Base-by-base conservation (phyloP, 2,797 vertebrate genomes). In the Phrynocephalus guinanensis region DNA sequence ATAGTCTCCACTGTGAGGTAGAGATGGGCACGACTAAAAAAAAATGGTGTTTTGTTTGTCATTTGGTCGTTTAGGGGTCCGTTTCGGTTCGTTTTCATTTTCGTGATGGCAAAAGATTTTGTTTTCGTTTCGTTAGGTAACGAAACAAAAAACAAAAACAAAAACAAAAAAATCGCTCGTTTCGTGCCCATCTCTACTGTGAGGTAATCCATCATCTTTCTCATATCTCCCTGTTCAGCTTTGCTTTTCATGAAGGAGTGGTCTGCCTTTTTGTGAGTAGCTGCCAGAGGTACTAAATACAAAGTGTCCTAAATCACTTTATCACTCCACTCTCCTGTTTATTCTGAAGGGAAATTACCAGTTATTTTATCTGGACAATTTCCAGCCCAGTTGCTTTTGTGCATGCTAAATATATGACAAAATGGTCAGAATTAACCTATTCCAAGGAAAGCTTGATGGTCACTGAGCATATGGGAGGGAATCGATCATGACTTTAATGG, bases 331-430 rank as follows among this genome's bases (percentile, higher is more conserved):
- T 48, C 28, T 71, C 60, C 60, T 20, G 24, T 15, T 78, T 67
- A 85, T 77, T 87, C 63, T 44, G 66, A 38, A 8, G 26, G 18
- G 24, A 24, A 48, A 78, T 38, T 71, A 56, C 28, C 44, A 66
- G 10, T 87, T 82, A 79, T 76, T 87, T 87, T 76, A 66, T 68
- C n/a, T 24, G 30, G 60, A 68, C 6, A 30, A 22, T 66, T 68
- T 82, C 52, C 24, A n/a, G 30, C 16, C 33, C 60, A 70, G 30
- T 20, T 83, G 73, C 9, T 70, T 38, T 78, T 83, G 50, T 26
- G 5, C 24, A 88, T 88, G 8, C 22, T 63, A 84, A 83, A 56
- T 9, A 18, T 63, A 63, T 26, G 11, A 38, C 73, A 85, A 67
- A 48, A 79, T n/a, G 63, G 28, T 60, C 38, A 78, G 20, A 48